A percentile compares a stretch with the other conserved stretches of the same genome.
phyloP scores from a whole-genome alignment of 2,888 invertebrate species.

The Cephalotes varians region DNA sequence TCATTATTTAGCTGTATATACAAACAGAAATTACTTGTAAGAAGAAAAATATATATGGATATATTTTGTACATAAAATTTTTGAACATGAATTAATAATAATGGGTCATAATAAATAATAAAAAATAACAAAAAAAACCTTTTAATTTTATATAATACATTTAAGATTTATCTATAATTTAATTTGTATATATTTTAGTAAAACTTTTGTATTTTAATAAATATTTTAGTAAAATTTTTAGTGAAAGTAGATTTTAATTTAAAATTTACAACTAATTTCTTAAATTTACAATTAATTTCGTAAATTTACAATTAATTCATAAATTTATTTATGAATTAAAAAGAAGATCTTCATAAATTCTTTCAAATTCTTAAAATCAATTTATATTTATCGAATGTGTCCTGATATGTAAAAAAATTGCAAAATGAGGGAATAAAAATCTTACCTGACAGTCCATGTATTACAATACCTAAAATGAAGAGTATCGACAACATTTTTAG shows the following conservation, averaged over 20 bases:
- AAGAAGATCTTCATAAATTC: neutral
- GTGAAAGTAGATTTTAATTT: neutral
- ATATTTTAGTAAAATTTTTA: neutral
- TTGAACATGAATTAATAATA: slow-evolving; percentile 12
- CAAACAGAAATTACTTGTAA: too few relatives aligned
- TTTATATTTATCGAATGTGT: neutral
- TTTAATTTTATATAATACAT: neutral
- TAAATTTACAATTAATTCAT: too few relatives aligned
- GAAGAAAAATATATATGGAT: too few relatives aligned
- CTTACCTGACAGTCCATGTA: slow-evolving; percentile 55
- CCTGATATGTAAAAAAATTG: neutral
- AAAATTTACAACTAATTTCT: neutral
- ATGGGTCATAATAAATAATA: neutral
- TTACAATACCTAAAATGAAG: slow-evolving; percentile 20
- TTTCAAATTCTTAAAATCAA: too few relatives aligned
- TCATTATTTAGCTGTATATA: too few relatives aligned
- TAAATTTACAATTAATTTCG: too few relatives aligned
- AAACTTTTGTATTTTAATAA: too few relatives aligned
- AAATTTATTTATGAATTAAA: neutral
- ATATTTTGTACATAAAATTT: too few relatives aligned
- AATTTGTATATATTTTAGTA: neutral
- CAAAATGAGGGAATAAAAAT: neutral
- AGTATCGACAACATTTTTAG: slow-evolving; percentile 58
- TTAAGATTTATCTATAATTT: neutral
- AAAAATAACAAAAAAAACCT: neutral